Percentiles rank a stretch among this genome's conserved stretches.
phyloP scores from a whole-genome alignment of 2,797 vertebrate species.

The Hippocampus kuda region DNA sequence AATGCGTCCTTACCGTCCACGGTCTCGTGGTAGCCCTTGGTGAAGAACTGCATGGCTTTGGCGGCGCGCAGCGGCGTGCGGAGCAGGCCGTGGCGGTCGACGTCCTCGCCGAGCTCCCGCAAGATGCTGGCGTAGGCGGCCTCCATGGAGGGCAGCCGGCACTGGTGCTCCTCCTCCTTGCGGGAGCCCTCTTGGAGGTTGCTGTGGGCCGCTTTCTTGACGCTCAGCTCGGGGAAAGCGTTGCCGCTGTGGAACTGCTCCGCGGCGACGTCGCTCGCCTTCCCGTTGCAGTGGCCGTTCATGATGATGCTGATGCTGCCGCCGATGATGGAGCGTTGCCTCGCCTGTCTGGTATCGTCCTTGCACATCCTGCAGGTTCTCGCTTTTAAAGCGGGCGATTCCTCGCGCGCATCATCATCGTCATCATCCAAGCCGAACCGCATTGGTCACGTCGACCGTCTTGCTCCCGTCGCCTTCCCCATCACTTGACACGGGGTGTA shows the following conservation, averaged over 20 bases:
- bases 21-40: slow-evolving; percentile 76
- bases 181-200: slow-evolving; percentile 50
- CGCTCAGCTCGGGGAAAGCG: slow-evolving; percentile 51
- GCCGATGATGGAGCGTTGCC: background rate
- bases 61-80: slow-evolving; percentile 74
- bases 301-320: slow-evolving; percentile 20
- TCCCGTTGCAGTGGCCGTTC: slow-evolving; percentile 51
- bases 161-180: slow-evolving; percentile 54
- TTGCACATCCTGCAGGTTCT: no score
- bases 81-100: slow-evolving; percentile 69
- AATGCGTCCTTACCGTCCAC: slow-evolving; percentile 61
- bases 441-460: background rate
- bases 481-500: background rate
- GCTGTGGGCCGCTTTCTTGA: slow-evolving; percentile 48
- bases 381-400: background rate
- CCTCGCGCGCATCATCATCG: background rate
- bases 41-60: slow-evolving; percentile 78
- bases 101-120: slow-evolving; percentile 70
- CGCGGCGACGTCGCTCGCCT: slow-evolving; percentile 35
- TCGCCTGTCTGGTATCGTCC: background rate
- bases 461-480: background rate
- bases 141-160: slow-evolving; percentile 55
- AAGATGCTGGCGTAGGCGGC: slow-evolving; percentile 72
- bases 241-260: slow-evolving; percentile 52
- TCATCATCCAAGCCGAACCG: background rate